Evolutionary conservation across 2,113 vertebrate species (phyloP).

Genomic region (Ondatra zibethicus): DNA sequence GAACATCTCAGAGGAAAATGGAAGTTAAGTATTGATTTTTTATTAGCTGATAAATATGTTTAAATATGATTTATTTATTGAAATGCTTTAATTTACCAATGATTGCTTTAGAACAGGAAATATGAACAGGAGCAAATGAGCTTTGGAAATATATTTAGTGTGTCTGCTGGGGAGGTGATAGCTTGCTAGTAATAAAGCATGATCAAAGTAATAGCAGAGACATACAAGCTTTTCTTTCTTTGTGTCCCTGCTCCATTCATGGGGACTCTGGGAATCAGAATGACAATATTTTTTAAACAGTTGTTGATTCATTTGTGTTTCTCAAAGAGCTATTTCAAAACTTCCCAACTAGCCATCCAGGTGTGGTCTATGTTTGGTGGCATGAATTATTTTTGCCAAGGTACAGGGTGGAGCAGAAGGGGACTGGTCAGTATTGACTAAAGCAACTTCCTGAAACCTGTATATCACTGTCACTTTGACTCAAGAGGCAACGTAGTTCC

Average conservation of each 20-base stretch:
- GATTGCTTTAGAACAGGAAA: not conserved
- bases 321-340: not conserved
- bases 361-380: not conserved
- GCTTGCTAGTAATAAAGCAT: not conserved
- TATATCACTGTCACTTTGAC: not conserved
- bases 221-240: not conserved
- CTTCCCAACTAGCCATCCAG: not conserved
- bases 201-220: not conserved
- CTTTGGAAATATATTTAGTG: not conserved
- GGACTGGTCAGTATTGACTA: not conserved
- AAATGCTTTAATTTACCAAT: not conserved
- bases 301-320: not conserved
- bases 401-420: not conserved
- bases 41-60: slow-evolving; percentile 42
- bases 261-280: not conserved
- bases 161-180: not conserved
- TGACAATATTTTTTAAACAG: not conserved
- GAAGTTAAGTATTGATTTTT: slow-evolving; percentile 56
- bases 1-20: slow-evolving; percentile 45
- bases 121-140: not conserved
- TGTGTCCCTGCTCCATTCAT: not conserved
- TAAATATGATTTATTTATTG: slow-evolving; percentile 58
- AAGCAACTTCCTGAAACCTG: not conserved
- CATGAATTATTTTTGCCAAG: not conserved
- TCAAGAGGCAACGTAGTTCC: accelerated